Percentiles rank a stretch among this genome's conserved stretches.
phyloP scores from a whole-genome alignment of 2,797 vertebrate species.

The Poecile montanus region DNA sequence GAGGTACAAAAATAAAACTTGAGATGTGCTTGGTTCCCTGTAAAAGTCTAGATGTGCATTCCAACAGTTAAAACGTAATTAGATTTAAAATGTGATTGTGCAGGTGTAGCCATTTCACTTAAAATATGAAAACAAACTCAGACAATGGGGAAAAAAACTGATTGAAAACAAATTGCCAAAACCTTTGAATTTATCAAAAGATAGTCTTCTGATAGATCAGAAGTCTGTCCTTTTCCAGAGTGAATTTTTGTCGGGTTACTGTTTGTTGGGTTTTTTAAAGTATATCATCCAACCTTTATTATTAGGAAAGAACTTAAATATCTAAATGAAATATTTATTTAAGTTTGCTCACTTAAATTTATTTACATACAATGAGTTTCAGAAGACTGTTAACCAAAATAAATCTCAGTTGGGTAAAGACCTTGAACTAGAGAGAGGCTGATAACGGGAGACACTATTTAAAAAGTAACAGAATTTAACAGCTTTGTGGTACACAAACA shows the following conservation, averaged over 20 bases:
- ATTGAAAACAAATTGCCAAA: neutral
- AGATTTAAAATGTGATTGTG: neutral
- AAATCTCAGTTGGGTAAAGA: neutral
- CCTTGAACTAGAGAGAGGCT: neutral
- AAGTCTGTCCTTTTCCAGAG: neutral
- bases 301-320: neutral
- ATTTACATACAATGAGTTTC: constrained; percentile 22
- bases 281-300: neutral
- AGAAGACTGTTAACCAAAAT: constrained; percentile 40
- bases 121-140: neutral
- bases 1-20: neutral
- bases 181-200: neutral
- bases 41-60: neutral
- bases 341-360: constrained; percentile 18
- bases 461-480: neutral
- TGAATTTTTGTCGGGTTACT: neutral
- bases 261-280: neutral
- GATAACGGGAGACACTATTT: neutral
- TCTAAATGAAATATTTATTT: constrained; percentile 21
- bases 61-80: neutral
- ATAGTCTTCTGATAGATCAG: neutral
- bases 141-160: rapidly evolving
- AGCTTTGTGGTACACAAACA: neutral
- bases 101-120: neutral
- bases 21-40: neutral